These are phyloP conservation scores for Drymodes brunneopygia DNA, from an alignment of 2,113 vertebrate species.

Conservation along the genomic window DNA sequence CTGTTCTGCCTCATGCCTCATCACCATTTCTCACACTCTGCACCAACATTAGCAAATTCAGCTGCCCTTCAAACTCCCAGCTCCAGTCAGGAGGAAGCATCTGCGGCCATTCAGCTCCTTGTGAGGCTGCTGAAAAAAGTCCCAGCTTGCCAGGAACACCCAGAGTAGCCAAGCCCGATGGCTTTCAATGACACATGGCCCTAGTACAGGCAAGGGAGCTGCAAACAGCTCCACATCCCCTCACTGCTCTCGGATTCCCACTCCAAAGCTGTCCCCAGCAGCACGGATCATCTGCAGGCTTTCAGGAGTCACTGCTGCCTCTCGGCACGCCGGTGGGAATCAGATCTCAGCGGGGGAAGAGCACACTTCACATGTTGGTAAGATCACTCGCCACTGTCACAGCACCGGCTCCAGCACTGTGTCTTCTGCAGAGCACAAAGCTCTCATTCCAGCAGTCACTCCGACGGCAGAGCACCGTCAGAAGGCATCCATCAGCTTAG, in stretches of 20 bases:
- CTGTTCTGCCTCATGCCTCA: conserved; percentile 78
- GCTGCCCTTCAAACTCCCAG: conserved; percentile 61
- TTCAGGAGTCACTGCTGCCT: neutral
- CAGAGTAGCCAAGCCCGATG: neutral
- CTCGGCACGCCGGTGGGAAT: fast-evolving
- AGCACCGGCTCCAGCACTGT: neutral
- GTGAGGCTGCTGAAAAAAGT: neutral
- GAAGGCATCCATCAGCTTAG: neutral
- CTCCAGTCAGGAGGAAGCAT: conserved; percentile 40
- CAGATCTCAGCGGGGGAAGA: neutral
- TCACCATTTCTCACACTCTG: conserved; percentile 70
- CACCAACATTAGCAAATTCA: conserved; percentile 63
- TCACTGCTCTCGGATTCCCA: fast-evolving
- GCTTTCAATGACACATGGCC: neutral
- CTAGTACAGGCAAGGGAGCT: neutral
- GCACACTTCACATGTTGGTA: neutral
- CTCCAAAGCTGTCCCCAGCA: neutral
- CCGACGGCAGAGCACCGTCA: neutral
- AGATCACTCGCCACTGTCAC: neutral
- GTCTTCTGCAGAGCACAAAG: neutral
- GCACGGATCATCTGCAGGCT: neutral
- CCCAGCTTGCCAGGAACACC: neutral
- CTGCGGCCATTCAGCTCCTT: conserved; percentile 15
- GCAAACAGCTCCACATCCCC: neutral
- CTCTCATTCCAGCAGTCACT: neutral